Percentiles rank a stretch among this genome's conserved stretches.
These are phyloP conservation scores for Pemphredon lugubris DNA, from an alignment of 2,888 invertebrate genomes.

Conservation along the genomic window DNA sequence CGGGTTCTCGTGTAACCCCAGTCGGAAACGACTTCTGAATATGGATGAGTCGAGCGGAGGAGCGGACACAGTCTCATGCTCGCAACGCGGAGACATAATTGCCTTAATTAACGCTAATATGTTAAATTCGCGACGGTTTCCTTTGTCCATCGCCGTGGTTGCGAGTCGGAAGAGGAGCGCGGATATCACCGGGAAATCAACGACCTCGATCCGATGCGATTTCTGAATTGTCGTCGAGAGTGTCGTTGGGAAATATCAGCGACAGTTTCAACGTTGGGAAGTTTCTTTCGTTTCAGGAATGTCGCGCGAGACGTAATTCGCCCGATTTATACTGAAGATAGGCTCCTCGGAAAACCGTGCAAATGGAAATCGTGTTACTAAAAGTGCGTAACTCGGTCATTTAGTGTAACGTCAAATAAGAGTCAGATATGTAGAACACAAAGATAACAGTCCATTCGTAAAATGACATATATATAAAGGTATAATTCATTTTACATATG, in stretches of 20 bases:
- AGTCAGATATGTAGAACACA: no score
- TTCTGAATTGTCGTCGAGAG: background rate
- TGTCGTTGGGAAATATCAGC: background rate
- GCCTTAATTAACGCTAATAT: constrained; percentile 81
- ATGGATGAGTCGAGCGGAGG: constrained; percentile 77
- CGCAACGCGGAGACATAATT: constrained; percentile 80
- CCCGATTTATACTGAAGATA: no score
- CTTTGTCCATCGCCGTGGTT: constrained; percentile 73
- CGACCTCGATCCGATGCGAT: constrained; percentile 22
- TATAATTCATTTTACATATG: no score
- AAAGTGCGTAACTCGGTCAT: no score
- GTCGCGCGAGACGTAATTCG: no score
- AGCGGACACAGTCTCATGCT: constrained; percentile 80
- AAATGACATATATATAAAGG: no score
- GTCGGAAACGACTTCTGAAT: constrained; percentile 78
- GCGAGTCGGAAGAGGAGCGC: constrained; percentile 30
- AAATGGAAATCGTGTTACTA: no score
- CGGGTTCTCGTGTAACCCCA: constrained; percentile 51
- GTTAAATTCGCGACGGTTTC: constrained; percentile 80
- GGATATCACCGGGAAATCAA: constrained; percentile 20
- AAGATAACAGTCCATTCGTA: no score
- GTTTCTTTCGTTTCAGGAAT: no score
- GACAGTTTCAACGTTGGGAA: no score
- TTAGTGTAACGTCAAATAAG: no score
- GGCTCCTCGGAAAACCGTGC: no score